Conservation (phyloP, 1,140 invertebrate genomes). For the Scaptomyza hsui region DNA sequence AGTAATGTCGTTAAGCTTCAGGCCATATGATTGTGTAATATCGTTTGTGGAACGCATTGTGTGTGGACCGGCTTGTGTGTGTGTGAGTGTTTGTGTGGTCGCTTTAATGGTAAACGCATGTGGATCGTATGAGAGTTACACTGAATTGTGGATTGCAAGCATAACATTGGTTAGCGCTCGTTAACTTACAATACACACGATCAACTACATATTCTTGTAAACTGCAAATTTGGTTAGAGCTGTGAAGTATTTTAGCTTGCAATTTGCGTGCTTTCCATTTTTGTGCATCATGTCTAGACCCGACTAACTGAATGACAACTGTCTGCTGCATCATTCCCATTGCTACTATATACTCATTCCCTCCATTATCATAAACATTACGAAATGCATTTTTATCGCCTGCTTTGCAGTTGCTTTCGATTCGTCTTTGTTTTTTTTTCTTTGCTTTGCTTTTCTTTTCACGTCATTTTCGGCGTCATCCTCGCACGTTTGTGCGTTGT, state of each 20-base stretch:
- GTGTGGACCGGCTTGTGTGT: neutral
- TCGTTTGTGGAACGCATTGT: slow-evolving; percentile 13
- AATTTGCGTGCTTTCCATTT: slow-evolving; percentile 5
- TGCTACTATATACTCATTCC: neutral
- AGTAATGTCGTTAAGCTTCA: slow-evolving; percentile 20
- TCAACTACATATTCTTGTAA: neutral
- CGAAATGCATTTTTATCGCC: slow-evolving; percentile 62
- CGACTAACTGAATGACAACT: neutral
- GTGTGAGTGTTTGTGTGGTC: neutral
- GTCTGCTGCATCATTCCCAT: slow-evolving; percentile 5
- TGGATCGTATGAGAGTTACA: neutral
- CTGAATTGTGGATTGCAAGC: neutral
- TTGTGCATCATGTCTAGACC: neutral
- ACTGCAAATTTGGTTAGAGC: neutral
- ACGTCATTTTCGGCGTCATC: slow-evolving; percentile 29
- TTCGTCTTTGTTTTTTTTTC: slow-evolving; percentile 23
- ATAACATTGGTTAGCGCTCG: no score
- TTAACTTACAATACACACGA: no score
- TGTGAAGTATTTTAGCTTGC: no score
- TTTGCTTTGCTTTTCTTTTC: slow-evolving; percentile 2
- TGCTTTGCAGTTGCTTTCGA: slow-evolving; percentile 33
- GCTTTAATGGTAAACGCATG: neutral
- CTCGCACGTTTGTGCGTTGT: neutral
- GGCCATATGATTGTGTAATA: slow-evolving; percentile 29
- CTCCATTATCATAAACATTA: slow-evolving; percentile 65